phyloP scores from a whole-genome alignment of 2,797 vertebrate genomes.

The Scyliorhinus canicula region DNA sequence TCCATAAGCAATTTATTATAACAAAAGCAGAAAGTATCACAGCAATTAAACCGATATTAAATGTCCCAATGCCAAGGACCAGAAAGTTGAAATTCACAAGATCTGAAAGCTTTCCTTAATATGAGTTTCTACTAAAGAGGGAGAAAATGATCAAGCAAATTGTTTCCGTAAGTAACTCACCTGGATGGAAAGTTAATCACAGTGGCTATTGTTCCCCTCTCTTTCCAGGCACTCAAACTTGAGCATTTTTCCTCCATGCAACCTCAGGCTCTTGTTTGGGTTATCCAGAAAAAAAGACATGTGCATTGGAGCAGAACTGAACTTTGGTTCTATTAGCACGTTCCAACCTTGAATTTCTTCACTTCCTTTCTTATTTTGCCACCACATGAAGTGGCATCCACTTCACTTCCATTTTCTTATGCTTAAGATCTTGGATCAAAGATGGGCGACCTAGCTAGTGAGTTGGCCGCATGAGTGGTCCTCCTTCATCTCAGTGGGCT shows the following conservation, averaged over 20 bases:
- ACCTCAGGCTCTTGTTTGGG: background rate
- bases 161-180: background rate
- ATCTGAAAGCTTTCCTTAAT: background rate
- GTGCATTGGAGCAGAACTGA: background rate
- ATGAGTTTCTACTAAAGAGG: background rate
- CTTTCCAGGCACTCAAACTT: background rate
- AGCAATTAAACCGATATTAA: background rate
- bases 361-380: background rate
- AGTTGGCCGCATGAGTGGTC: no score
- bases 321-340: background rate
- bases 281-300: background rate
- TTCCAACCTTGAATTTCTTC: background rate
- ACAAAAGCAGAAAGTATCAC: background rate
- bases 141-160: background rate
- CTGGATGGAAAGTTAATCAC: background rate
- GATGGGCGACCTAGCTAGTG: no score
- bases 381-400: background rate
- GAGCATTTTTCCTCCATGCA: no score
- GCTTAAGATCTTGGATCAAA: background rate
- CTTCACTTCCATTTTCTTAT: background rate
- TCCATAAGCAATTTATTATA: background rate
- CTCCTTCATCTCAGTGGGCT: no score
- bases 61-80: background rate
- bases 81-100: background rate
- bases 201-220: background rate